Percentiles rank a stretch among this genome's conserved stretches.
Evolutionary conservation across 2,888 invertebrate species (phyloP).

Genomic region (Leucozona laternaria): DNA sequence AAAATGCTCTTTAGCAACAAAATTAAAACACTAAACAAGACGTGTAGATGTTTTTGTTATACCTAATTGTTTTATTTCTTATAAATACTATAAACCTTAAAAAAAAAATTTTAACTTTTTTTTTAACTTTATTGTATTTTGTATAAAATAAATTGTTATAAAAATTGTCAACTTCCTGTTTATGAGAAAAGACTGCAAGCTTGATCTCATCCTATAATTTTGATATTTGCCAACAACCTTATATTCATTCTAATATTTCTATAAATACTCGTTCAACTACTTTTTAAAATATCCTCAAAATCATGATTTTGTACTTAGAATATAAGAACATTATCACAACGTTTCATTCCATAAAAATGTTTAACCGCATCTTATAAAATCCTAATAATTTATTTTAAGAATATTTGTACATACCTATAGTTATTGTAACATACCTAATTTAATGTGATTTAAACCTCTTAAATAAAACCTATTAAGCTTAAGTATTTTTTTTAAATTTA

Average conservation of each 20-base stretch:
- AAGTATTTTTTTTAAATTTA: slow-evolving; percentile 18
- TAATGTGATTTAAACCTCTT: slow-evolving; percentile 25
- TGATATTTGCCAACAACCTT: background rate
- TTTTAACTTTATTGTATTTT: background rate
- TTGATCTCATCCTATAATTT: slow-evolving; percentile 7
- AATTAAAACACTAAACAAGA: too few species aligned
- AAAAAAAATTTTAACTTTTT: background rate
- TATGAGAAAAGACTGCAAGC: slow-evolving; percentile 10
- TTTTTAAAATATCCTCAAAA: background rate
- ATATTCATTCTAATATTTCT: background rate
- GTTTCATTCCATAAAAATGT: background rate
- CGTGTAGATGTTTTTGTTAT: too few species aligned
- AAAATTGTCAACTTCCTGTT: background rate
- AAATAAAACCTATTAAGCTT: slow-evolving; percentile 37
- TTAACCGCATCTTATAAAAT: background rate
- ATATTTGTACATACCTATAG: background rate
- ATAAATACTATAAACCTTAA: background rate
- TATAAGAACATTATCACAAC: slow-evolving; percentile 2
- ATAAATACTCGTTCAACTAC: background rate
- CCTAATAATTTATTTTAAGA: background rate
- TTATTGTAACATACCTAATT: background rate
- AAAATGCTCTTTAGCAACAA: too few species aligned
- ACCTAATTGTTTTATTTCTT: too few species aligned
- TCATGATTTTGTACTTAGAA: slow-evolving; percentile 2
- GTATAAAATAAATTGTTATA: background rate